Percentiles rank a stretch among this genome's conserved stretches.
These are phyloP conservation scores for Agraylea sexmaculata DNA, from an alignment of 1,140 invertebrate genomes.

Conservation along the genomic window DNA sequence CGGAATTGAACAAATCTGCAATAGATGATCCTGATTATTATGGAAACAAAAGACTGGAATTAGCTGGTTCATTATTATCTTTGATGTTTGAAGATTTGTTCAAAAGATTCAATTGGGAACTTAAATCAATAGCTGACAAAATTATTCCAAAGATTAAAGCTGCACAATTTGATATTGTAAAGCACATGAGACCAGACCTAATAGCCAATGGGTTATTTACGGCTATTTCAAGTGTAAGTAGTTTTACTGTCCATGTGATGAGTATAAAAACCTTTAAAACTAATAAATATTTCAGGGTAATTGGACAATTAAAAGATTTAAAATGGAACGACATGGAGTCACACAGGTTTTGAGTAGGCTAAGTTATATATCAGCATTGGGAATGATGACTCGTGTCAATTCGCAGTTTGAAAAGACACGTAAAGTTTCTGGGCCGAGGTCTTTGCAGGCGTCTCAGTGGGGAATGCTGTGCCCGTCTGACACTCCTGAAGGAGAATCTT, in stretches of 20 bases:
- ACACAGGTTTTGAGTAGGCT: conserved; percentile 90
- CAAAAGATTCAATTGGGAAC: conserved; percentile 86
- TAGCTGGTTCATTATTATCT: conserved; percentile 91
- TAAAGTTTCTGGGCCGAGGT: conserved; percentile 94
- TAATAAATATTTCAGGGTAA: conserved; percentile 60
- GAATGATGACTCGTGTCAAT: conserved; percentile 93
- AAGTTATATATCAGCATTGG: conserved; percentile 95
- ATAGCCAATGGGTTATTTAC: conserved; percentile 89
- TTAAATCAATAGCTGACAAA: conserved; percentile 94
- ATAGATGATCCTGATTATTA: conserved; percentile 99
- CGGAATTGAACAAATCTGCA: conserved; percentile 88
- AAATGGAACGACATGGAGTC: conserved; percentile 89
- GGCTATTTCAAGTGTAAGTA: conserved; percentile 85
- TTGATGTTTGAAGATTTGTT: conserved; percentile 92
- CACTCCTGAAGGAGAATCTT: conserved; percentile 92
- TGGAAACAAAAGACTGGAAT: conserved; percentile 94
- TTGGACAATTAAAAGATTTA: conserved; percentile 98
- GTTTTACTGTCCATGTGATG: conserved; percentile 2
- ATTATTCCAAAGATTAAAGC: conserved; percentile 93
- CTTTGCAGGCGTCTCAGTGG: conserved; percentile 97
- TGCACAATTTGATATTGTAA: conserved; percentile 92
- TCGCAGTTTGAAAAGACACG: conserved; percentile 98
- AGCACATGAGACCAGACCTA: conserved; percentile 87
- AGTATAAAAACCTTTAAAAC: conserved; percentile 30
- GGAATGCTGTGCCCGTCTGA: conserved; percentile 99